Evolutionary conservation across 2,888 invertebrate species (phyloP).

Genomic region (Cheilosia vulpina): DNA sequence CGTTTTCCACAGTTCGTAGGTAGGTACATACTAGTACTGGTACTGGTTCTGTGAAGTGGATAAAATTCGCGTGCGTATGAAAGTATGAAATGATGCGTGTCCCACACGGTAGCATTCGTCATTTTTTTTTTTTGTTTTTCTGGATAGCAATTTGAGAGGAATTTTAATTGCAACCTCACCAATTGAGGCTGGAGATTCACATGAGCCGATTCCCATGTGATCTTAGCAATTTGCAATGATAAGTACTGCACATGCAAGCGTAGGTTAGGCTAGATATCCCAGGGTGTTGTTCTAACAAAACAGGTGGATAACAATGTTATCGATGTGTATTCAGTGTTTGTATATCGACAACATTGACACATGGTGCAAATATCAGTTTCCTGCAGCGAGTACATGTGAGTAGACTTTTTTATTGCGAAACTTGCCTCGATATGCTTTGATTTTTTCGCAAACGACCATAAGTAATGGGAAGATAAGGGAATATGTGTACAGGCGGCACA

Average conservation of each 20-base stretch:
- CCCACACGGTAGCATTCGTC: slow-evolving; percentile 21
- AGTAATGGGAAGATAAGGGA: background rate
- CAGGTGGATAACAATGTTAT: slow-evolving; percentile 50
- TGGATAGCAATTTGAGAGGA: slow-evolving; percentile 36
- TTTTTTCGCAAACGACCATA: background rate
- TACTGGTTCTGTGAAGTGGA: background rate
- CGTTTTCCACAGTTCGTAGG: background rate
- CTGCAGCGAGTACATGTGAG: slow-evolving; percentile 2
- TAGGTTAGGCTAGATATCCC: background rate
- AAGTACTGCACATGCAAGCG: slow-evolving; percentile 7
- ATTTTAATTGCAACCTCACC: slow-evolving; percentile 49
- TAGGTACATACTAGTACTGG: background rate
- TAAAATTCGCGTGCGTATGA: background rate
- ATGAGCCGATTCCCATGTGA: slow-evolving; percentile 58
- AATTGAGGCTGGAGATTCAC: slow-evolving; percentile 60
- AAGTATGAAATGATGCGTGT: slow-evolving; percentile 37
- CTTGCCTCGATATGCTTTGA: background rate
- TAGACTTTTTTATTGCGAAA: background rate
- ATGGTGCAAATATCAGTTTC: slow-evolving; percentile 26
- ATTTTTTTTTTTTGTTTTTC: slow-evolving; percentile 6
- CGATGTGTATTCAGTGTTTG: background rate
- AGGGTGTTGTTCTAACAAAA: slow-evolving; percentile 45
- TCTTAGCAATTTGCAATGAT: background rate
- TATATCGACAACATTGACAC: background rate
- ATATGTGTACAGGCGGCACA: background rate